Conservation (phyloP, 2,797 vertebrate genomes). For the Lacerta agilis region DNA sequence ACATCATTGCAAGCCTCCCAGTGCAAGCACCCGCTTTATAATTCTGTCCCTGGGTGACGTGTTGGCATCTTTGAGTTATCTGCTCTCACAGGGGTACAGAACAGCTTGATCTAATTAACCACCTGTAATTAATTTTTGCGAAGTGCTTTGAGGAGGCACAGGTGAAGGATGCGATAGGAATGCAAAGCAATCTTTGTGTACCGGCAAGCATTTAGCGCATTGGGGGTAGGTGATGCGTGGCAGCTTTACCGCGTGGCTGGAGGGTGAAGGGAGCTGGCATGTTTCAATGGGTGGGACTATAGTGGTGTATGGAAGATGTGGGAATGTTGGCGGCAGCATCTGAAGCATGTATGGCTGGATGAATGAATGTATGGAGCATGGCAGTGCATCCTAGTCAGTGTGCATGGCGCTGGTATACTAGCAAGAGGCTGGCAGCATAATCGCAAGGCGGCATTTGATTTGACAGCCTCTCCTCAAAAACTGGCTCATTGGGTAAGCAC, state of each 20-base stretch:
- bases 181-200: constrained; percentile 21
- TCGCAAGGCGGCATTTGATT: background rate
- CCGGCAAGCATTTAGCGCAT: background rate
- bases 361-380: too few relatives aligned
- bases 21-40: background rate
- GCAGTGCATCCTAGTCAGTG: background rate
- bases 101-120: constrained; percentile 59
- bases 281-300: background rate
- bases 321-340: background rate
- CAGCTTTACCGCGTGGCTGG: background rate
- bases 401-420: background rate
- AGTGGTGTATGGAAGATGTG: background rate
- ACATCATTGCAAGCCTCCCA: constrained; percentile 22
- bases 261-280: background rate
- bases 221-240: too few relatives aligned
- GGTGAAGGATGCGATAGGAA: constrained; percentile 44
- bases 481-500: background rate
- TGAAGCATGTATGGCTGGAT: background rate
- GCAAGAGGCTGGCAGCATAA: background rate
- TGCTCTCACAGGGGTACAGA: constrained; percentile 26
- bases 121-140: constrained; percentile 65
- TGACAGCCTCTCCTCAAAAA: background rate
- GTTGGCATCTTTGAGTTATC: constrained; percentile 42
- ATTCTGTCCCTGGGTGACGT: background rate
- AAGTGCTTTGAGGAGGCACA: constrained; percentile 49